Conservation (phyloP, 1,140 invertebrate genomes). For the Parapsyche elsis region DNA sequence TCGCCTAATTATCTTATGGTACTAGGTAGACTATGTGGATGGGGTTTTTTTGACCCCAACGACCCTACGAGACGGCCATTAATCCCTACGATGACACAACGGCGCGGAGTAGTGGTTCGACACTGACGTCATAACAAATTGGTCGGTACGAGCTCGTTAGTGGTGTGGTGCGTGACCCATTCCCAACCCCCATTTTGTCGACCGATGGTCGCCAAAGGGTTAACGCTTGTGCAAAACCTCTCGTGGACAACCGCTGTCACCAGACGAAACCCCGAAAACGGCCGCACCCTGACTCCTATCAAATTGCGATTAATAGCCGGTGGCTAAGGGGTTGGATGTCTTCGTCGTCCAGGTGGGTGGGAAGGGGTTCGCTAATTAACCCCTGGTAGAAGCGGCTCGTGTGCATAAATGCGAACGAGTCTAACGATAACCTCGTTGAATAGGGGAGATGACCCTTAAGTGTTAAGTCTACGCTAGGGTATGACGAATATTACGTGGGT, state of each 20-base stretch:
- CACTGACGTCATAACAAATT: conserved; percentile 9
- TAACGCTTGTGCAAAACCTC: neutral
- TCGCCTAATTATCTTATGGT: neutral
- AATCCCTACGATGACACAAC: conserved; percentile 11
- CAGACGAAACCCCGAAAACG: neutral
- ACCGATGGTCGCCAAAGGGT: neutral
- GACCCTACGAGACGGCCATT: neutral
- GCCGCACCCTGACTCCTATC: neutral
- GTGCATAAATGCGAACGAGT: no score
- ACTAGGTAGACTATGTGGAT: no score
- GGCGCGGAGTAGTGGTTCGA: neutral
- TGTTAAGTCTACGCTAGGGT: neutral
- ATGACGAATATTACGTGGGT: neutral
- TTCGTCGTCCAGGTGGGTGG: no score
- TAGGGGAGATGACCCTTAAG: no score
- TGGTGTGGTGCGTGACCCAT: neutral
- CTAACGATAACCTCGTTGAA: no score
- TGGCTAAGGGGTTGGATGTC: no score
- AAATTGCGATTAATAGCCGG: neutral
- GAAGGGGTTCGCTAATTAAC: no score
- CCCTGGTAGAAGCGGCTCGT: no score
- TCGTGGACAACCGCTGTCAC: neutral
- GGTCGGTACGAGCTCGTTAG: conserved; percentile 19
- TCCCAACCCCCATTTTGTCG: neutral
- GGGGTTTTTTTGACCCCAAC: neutral